Evolutionary conservation across 2,113 vertebrate genomes (phyloP).

Genomic region (Origma solitaria): DNA sequence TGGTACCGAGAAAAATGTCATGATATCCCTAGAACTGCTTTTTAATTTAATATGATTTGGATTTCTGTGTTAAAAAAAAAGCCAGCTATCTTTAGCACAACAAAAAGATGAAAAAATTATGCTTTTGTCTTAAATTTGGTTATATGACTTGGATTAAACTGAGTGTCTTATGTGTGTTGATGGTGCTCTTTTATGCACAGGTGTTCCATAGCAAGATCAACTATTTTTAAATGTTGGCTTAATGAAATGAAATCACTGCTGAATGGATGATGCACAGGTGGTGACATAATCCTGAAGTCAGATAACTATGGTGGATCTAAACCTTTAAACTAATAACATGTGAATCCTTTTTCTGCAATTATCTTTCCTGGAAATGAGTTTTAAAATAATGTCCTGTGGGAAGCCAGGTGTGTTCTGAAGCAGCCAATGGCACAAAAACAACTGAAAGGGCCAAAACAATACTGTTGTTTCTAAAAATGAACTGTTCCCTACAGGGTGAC

Average conservation of each 20-base stretch:
- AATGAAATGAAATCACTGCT: conserved; percentile 1
- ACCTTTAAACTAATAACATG: background rate
- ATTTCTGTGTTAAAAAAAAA: background rate
- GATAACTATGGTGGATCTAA: background rate
- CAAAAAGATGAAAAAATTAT: background rate
- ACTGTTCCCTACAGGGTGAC: background rate
- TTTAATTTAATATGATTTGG: background rate
- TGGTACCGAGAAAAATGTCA: background rate
- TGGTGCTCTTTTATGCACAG: background rate
- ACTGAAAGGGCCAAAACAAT: background rate
- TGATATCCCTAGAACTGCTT: background rate
- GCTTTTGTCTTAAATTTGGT: background rate
- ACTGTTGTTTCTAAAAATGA: background rate
- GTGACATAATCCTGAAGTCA: background rate
- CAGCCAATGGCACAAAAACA: background rate
- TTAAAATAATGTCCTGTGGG: background rate
- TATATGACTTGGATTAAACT: background rate
- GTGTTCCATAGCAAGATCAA: background rate
- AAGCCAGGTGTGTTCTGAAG: background rate
- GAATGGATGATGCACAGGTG: conserved; percentile 58
- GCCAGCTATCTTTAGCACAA: background rate
- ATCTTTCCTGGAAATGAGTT: background rate
- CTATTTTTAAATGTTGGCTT: background rate
- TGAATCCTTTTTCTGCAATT: background rate
- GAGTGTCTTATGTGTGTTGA: background rate